These are phyloP conservation scores for Cardinalis cardinalis DNA, from an alignment of 2,113 vertebrate genomes.

Conservation along the genomic window DNA sequence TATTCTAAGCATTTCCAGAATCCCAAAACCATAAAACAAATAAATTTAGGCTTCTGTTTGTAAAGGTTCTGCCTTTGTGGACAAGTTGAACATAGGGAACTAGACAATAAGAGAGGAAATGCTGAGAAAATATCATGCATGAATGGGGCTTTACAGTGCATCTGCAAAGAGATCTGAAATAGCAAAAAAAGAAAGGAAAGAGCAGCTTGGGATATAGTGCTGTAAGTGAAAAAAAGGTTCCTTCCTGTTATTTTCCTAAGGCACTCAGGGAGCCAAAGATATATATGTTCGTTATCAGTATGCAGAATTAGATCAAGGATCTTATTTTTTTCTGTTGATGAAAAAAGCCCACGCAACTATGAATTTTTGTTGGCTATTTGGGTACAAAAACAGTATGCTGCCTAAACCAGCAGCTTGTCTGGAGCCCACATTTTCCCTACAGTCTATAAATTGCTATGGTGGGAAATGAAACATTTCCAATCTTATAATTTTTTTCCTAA, in stretches of 20 bases:
- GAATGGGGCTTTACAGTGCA: not conserved
- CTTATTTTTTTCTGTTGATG: not conserved
- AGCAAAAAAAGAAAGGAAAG: not conserved
- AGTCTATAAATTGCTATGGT: not conserved
- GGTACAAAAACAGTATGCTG: not conserved
- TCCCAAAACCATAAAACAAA: not conserved
- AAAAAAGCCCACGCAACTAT: not conserved
- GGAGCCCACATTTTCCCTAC: not conserved
- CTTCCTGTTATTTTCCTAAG: not conserved
- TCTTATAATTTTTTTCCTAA: conserved; percentile 23
- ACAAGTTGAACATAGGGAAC: not conserved
- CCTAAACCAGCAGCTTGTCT: not conserved
- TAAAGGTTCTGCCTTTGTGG: not conserved
- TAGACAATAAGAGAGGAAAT: not conserved
- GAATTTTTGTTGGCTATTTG: not conserved
- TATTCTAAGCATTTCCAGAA: not conserved
- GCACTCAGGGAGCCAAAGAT: not conserved
- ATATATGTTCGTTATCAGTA: not conserved
- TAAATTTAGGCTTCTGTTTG: not conserved
- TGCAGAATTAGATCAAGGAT: not conserved
- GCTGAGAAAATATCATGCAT: not conserved
- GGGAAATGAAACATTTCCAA: conserved; percentile 20
- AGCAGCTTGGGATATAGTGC: not conserved
- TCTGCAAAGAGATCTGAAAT: not conserved
- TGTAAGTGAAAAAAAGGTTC: not conserved